Evolutionary conservation across 2,113 vertebrate species (phyloP).

Genomic region (Trematocara zebra): DNA sequence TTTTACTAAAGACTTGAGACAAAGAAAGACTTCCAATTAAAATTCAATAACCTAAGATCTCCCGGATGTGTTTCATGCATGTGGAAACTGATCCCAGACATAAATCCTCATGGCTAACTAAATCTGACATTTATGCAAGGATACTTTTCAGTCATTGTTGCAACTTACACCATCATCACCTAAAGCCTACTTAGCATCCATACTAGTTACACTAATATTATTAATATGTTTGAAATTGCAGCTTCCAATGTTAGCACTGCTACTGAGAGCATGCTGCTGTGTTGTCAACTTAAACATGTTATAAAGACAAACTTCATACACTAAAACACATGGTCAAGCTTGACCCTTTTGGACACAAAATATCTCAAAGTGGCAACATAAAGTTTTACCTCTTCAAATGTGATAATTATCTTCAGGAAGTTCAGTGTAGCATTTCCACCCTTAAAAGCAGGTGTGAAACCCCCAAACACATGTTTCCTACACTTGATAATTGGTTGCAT

Average conservation of each 20-base stretch:
- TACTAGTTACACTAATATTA: not conserved
- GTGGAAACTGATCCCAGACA: not conserved
- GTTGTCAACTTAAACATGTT: not conserved
- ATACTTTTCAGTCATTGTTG: not conserved
- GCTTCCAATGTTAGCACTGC: not conserved
- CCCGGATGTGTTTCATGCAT: not conserved
- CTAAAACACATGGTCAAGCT: not conserved
- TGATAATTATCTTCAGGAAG: conserved; percentile 45
- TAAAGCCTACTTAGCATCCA: not conserved
- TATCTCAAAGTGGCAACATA: not conserved
- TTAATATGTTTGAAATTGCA: not conserved
- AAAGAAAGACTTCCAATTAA: not conserved
- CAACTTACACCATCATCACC: not conserved
- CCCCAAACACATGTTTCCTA: conserved; percentile 19
- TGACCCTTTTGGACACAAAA: not conserved
- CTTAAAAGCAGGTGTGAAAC: conserved; percentile 25
- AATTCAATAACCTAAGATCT: not conserved
- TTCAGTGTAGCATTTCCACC: not conserved
- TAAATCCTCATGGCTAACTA: not conserved
- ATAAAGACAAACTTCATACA: not conserved
- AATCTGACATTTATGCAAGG: not conserved
- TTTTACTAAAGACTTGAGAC: not conserved
- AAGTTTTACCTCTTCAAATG: conserved; percentile 16
- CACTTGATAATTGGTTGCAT: conserved; percentile 20
- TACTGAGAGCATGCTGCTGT: not conserved